phyloP scores from a whole-genome alignment of 1,140 invertebrate species.

The Cydia strobilella region DNA sequence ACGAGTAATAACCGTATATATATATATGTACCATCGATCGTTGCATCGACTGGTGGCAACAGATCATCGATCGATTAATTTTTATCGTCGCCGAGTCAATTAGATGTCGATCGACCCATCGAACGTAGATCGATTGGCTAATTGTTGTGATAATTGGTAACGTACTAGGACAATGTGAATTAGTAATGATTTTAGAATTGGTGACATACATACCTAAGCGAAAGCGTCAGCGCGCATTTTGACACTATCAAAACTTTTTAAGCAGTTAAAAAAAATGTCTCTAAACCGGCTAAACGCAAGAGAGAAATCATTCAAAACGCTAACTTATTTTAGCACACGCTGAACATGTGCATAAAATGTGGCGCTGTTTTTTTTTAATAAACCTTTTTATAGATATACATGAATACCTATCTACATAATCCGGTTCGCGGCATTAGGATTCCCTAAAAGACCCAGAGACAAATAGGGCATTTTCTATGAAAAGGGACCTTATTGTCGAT shows the following conservation, averaged over 20 bases:
- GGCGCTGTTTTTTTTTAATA: background rate
- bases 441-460: background rate
- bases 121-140: background rate
- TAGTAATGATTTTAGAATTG: no score
- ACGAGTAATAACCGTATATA: no score
- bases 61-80: background rate
- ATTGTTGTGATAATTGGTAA: background rate
- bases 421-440: background rate
- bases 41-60: background rate
- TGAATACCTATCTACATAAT: slow-evolving; percentile 1
- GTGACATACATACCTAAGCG: no score
- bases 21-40: background rate
- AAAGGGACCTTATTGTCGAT: no score
- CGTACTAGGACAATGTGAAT: no score
- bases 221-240: no score
- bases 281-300: background rate
- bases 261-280: no score
- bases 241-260: no score
- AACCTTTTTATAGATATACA: background rate
- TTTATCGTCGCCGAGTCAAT: background rate
- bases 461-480: no score
- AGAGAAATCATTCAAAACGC: background rate
- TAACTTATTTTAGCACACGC: background rate
- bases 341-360: slow-evolving; percentile 11
- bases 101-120: background rate